Evolutionary conservation across 2,888 invertebrate genomes (phyloP), one percentile per base, ranked within the genome.

Genomic region (Cordilura impudica): DNA sequence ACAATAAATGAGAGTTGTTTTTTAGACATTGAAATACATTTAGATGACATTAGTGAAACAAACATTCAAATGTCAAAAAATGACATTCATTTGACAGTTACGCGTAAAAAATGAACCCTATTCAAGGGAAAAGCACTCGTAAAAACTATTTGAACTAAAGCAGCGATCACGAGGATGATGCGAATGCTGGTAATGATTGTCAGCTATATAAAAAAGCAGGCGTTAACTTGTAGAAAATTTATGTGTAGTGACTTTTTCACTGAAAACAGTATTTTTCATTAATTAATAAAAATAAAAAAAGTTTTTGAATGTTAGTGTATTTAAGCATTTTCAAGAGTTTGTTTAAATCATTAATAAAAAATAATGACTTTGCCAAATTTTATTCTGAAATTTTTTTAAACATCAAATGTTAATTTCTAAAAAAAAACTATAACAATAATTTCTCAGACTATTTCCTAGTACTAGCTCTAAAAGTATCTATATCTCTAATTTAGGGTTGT

Each of bases 11-110:
- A 65, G 71, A 56, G 58, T 66, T n/a, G 7, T 47, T 26, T 63
- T 66, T 66, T 47, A 63, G 60, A 66, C 56, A 65, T 47, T 43
- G 26, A 14, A 29, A 43, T 35, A 43, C 4, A n/a, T 1, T 16
- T 14, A 35, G 35, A 70, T 21, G 54, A 49, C 60, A 45, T 19
- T 51, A 58, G 53, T 51, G 35, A 49, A 72, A 39, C 69, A 29
- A 60, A 60, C 19, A 63, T 35, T 51, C 4, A 79, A 31, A 56
- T 74, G 78, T 56, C 70, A 74, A 66, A 79, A 66, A 74, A 16
- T 79, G 78, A 78, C 78, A 78, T 71, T 74, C 60, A 74, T 79
- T 70, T 79, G 78, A 74, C 74, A 74, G 65, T 29, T 39, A 18
- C 23, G 18, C 23, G 23, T 71, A 79, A 79, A 71, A 79, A 79